A percentile compares a stretch with the other conserved stretches of the same genome.
Conservation (phyloP, 2,113 vertebrate genomes). For the Coptodon rendalli region DNA sequence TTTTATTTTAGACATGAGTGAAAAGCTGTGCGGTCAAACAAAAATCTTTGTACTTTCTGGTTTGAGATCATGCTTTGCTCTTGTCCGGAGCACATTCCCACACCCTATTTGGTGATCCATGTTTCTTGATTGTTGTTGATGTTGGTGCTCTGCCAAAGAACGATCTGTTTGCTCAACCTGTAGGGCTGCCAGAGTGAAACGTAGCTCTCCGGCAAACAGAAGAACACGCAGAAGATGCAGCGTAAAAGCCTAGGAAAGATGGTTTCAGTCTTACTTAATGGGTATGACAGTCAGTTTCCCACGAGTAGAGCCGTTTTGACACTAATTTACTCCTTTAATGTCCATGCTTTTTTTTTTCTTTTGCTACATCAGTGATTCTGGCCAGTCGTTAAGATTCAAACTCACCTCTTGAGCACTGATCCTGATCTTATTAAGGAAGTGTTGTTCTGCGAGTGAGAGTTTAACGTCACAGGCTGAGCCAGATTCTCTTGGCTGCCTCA, state of each 20-base stretch:
- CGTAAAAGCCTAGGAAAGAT: background rate
- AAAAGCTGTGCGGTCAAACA: background rate
- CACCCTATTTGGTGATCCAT: constrained; percentile 20
- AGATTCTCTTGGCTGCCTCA: background rate
- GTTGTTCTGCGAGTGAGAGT: background rate
- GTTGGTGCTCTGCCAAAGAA: constrained; percentile 26
- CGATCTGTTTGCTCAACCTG: constrained; percentile 10
- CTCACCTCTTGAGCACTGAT: background rate
- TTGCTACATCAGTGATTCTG: background rate
- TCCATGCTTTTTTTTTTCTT: background rate
- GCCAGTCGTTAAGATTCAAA: background rate
- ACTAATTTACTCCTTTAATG: background rate
- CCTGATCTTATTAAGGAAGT: constrained; percentile 19
- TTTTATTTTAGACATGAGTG: background rate
- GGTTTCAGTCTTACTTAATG: background rate
- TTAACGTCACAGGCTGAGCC: background rate
- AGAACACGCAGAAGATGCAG: background rate
- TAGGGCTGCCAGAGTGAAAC: background rate
- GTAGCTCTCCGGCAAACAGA: background rate
- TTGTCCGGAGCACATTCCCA: background rate
- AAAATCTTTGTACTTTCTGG: background rate
- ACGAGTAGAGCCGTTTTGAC: background rate
- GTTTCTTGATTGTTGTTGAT: constrained; percentile 35
- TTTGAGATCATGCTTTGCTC: background rate
- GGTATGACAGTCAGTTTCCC: background rate